Base-by-base conservation (phyloP, 2,797 vertebrate species). In the Chelidonichthys spinosus region DNA sequence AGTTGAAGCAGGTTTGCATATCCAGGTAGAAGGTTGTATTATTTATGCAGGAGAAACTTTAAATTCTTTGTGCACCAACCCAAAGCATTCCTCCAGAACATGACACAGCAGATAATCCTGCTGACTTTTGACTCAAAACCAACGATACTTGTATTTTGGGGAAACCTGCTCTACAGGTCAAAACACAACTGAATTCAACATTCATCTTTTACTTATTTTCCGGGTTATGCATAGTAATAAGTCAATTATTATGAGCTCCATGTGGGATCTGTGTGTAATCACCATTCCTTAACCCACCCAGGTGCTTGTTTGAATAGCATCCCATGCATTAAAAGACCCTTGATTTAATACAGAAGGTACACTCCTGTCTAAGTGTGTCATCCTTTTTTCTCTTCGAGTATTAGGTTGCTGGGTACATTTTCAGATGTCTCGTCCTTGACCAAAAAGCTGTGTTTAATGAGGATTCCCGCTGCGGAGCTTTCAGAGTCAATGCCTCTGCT, bases 391-490 rank as follows among this genome's bases (percentile, higher is more conserved):
- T 33, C 44, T 59, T 40, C 3, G 17, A 37, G 33, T 17, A 7
- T 15, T 5, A 18, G 33, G 5, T 25, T 62, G 39, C 65, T 58
- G 53, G 60, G 6, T 4, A 42, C 18, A 14, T 43, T 74, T 64
- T 7, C n/a, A 42, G 1, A 42, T 2, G 25, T 69, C 60, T 54
- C 5, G 76, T 86, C 70, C 72, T 86, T 81, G 72, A 88, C 83
- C 83, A 54, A 74, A 46, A 81, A 80, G 78, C 76, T 66, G 54
- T 11, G 15, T 82, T 79, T 85, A 79, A 87, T 79, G 63, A 79
- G 76, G 73, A 40, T 79, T 71, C 63, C 70, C 8, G 25, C 47
- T 42, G 75, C 7, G 47, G 39, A 54, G 63, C 56, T 47, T 78
- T 79, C 71, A n/a, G 37, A 68, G 49, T 7, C 11, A 1, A 71